Evolutionary conservation across 2,797 vertebrate species (phyloP).

Genomic region (Falco rusticolus): DNA sequence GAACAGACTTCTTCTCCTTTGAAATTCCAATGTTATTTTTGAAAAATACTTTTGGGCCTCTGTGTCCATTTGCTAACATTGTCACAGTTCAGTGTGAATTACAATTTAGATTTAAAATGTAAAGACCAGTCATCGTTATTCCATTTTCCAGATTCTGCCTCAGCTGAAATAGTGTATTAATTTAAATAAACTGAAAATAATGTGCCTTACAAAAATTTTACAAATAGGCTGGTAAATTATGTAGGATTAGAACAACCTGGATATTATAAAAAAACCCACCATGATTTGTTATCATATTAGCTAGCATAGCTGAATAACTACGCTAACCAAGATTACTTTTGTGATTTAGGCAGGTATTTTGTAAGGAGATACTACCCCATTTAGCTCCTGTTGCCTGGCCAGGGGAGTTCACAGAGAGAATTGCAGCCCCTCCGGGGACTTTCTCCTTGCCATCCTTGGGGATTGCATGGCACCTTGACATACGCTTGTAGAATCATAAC

Average conservation of each 20-base stretch:
- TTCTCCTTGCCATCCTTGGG: not conserved
- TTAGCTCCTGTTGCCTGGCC: not conserved
- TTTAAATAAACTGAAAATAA: conserved; percentile 7
- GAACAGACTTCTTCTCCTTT: not conserved
- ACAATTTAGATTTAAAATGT: conserved; percentile 8
- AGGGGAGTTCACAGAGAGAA: not conserved
- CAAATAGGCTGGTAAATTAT: not conserved
- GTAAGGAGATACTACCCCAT: not conserved
- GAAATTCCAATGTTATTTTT: not conserved
- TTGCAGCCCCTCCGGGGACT: not conserved
- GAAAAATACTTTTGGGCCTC: not conserved
- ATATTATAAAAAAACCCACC: not conserved
- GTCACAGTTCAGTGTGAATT: not conserved
- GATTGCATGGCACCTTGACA: not conserved
- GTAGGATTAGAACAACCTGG: not conserved
- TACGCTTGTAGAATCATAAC: not conserved
- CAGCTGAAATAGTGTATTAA: not conserved
- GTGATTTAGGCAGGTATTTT: not conserved
- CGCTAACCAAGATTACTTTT: not conserved
- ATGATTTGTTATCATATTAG: not conserved
- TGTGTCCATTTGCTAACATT: not conserved
- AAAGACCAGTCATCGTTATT: not conserved
- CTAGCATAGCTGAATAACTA: not conserved
- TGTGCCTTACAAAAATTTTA: not conserved
- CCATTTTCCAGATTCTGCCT: not conserved